Conservation (phyloP, 2,797 vertebrate genomes). For the Heteromormyrus szaboi region DNA sequence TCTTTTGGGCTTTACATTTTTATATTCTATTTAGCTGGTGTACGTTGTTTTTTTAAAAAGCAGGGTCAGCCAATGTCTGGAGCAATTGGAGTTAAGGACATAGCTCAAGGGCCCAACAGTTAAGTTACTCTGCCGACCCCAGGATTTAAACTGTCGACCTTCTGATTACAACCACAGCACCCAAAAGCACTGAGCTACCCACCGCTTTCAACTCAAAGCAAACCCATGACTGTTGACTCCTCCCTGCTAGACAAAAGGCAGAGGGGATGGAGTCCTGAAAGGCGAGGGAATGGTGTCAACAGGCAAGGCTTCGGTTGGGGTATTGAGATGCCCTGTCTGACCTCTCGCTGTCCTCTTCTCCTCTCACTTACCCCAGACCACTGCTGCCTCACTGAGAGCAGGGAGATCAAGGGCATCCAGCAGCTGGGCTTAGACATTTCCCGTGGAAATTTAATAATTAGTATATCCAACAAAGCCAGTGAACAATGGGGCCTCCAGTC, state of each 20-base stretch:
- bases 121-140: neutral
- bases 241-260: neutral
- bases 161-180: neutral
- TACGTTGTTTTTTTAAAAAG: neutral
- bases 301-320: neutral
- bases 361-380: neutral
- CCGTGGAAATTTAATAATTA: constrained; percentile 1
- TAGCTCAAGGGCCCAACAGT: neutral
- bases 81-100: neutral
- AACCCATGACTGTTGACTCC: neutral
- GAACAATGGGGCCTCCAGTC: neutral
- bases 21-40: neutral
- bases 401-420: neutral
- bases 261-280: neutral
- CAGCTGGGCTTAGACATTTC: neutral
- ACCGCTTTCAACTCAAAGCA: neutral
- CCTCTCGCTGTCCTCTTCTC: neutral
- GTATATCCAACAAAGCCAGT: neutral
- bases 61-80: neutral
- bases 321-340: neutral
- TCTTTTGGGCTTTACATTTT: neutral
- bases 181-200: neutral
- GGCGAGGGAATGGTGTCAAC: neutral
- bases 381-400: neutral
- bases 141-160: neutral